Conservation (phyloP, 2,113 vertebrate species). For the Erpornis zantholeuca region DNA sequence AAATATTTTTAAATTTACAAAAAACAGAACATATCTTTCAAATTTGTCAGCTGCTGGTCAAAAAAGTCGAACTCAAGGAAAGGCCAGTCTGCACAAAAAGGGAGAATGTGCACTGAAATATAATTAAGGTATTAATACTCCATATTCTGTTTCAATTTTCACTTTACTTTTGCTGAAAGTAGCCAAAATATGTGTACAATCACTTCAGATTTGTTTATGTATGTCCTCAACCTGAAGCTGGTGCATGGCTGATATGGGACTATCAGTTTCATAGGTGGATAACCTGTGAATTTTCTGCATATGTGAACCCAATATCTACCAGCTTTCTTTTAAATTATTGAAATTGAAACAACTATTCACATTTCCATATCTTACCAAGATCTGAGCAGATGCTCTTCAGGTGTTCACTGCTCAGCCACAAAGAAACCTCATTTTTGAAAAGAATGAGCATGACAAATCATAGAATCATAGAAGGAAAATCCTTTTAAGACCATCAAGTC, state of each 20-base stretch:
- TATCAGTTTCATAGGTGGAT: background rate
- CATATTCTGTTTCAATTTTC: background rate
- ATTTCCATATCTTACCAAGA: background rate
- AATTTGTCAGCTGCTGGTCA: background rate
- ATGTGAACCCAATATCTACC: background rate
- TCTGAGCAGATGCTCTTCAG: background rate
- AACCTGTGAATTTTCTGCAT: background rate
- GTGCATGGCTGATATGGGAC: background rate
- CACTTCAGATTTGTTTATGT: background rate
- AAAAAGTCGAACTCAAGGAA: background rate
- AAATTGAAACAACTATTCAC: background rate
- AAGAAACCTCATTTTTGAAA: background rate
- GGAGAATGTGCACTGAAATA: background rate
- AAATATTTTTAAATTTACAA: background rate
- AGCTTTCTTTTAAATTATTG: background rate
- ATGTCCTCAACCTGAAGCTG: background rate
- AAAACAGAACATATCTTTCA: background rate
- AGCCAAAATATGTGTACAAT: background rate
- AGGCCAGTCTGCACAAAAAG: background rate
- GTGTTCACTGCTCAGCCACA: background rate
- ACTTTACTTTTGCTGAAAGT: background rate
- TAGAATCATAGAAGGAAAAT: background rate
- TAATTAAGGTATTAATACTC: background rate
- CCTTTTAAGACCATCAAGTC: background rate
- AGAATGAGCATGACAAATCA: background rate